Evolutionary conservation across 1,140 invertebrate genomes (phyloP), one percentile per base, ranked within the genome.

Genomic region (Vollenhovia emeryi): DNA sequence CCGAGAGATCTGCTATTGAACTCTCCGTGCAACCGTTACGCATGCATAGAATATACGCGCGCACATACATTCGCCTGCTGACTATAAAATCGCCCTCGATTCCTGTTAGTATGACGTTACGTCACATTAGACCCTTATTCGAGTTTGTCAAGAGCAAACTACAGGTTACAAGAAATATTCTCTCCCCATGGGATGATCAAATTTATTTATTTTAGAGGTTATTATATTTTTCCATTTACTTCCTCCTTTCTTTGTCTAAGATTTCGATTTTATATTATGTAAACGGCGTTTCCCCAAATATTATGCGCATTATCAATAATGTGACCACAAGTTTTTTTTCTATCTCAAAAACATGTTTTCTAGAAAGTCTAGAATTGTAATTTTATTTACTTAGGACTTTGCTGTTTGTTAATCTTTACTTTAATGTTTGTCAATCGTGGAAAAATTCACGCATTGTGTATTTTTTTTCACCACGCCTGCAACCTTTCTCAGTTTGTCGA

Each of bases 1-100:
- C 18, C 57, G 91, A 92, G 91, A 92, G 79, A 64, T 85, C 60
- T 21, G 40, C 60, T 85, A 85, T 85, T 85, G 60, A 85, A 74
- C 74, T 80, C 40, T 36, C 15, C 75, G 18, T 64, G 36, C 73
- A 57, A 43, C 8, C 48, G 75, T 66, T 76, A 78, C 83, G 74
- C 73, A 83, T 36, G 68, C 57, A 66, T 43, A 78, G 36, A 57
- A 50, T 52, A 55, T 66, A 36, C 83, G 43, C 30, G 27, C 36
- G 55, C 48, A 15, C 33, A 36, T 21, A 48, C 43, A n/a, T 2
- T 2, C 43, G 30, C 43, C 3, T 5, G 7, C 30, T 21, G 33
- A 11, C 8, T 21, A 24, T 78, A 68, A 68, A 79, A 64, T 57
- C 74, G 60, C 45, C 78, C 74, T 79, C 74, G 60, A 85, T 85